These are phyloP conservation scores for Ceratina japonica DNA, from an alignment of 1,140 invertebrate genomes.

Conservation along the genomic window DNA sequence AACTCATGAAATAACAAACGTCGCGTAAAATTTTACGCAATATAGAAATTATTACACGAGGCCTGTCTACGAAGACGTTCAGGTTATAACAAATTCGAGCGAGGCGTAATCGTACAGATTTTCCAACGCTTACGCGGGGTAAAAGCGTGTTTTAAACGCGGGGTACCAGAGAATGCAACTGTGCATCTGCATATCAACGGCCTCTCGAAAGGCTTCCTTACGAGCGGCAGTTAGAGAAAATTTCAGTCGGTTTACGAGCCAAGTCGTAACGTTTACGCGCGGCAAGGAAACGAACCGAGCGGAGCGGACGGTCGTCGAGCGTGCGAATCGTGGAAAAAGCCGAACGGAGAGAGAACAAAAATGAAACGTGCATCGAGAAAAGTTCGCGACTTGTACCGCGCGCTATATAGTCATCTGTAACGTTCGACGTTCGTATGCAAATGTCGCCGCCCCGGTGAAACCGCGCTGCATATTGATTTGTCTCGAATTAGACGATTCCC, in stretches of 20 bases:
- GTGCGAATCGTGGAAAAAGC: not conserved
- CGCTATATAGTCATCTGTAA: not conserved
- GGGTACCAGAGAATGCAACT: too few species aligned
- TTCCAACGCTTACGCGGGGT: too few species aligned
- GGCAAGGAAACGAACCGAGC: not conserved
- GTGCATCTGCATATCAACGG: conserved; percentile 33
- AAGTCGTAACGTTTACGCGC: conserved; percentile 44
- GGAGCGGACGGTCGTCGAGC: not conserved
- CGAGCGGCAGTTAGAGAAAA: conserved; percentile 46
- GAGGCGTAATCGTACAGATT: too few species aligned
- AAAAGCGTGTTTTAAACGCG: too few species aligned
- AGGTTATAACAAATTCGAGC: too few species aligned
- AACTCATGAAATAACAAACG: too few species aligned
- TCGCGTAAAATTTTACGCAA: too few species aligned
- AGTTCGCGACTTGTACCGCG: not conserved
- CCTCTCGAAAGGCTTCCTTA: conserved; percentile 24
- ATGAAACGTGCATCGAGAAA: not conserved
- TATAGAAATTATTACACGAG: too few species aligned
- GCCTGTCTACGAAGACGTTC: too few species aligned
- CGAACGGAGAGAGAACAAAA: not conserved
- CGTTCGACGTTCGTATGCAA: conserved; percentile 27
- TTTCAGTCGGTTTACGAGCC: conserved; percentile 40
- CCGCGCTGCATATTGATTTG: not conserved
- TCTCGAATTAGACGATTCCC: conserved; percentile 5
- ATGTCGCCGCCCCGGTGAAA: conserved; percentile 7